Evolutionary conservation across 1,140 invertebrate species (phyloP).

Genomic region (Polypedilum vanderplanki): DNA sequence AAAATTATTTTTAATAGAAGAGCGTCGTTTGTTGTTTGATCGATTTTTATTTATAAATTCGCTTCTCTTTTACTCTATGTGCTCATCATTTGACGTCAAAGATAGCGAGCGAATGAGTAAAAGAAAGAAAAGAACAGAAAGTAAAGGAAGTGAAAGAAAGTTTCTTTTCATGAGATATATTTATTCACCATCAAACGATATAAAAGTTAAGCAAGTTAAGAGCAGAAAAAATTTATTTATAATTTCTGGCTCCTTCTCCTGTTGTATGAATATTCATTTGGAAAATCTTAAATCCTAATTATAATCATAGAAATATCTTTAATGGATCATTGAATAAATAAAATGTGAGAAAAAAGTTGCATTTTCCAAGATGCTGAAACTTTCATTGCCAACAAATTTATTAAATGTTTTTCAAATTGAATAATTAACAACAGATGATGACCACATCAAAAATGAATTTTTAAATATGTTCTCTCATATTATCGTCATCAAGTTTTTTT

Average conservation of each 20-base stretch:
- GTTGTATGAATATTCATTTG: too few species aligned
- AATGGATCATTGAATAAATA: too few species aligned
- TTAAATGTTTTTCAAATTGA: background rate
- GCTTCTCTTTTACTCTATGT: background rate
- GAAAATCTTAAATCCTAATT: too few species aligned
- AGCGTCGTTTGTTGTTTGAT: background rate
- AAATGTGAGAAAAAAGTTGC: too few species aligned
- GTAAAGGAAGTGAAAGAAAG: background rate
- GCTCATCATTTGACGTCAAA: constrained; percentile 12
- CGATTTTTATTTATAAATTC: background rate
- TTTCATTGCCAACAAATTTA: too few species aligned
- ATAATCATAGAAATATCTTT: too few species aligned
- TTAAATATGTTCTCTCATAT: too few species aligned
- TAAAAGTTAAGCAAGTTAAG: background rate
- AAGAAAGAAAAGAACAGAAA: background rate
- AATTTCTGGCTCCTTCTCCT: background rate
- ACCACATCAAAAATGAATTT: background rate
- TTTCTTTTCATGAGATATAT: background rate
- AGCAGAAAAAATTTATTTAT: background rate
- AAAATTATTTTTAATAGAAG: constrained; percentile 7
- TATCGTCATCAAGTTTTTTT: background rate
- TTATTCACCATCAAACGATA: background rate
- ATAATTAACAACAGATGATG: background rate
- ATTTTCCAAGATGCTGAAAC: too few species aligned
- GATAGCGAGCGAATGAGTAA: background rate